phyloP scores from a whole-genome alignment of 2,113 vertebrate species.

The Etheostoma spectabile region DNA sequence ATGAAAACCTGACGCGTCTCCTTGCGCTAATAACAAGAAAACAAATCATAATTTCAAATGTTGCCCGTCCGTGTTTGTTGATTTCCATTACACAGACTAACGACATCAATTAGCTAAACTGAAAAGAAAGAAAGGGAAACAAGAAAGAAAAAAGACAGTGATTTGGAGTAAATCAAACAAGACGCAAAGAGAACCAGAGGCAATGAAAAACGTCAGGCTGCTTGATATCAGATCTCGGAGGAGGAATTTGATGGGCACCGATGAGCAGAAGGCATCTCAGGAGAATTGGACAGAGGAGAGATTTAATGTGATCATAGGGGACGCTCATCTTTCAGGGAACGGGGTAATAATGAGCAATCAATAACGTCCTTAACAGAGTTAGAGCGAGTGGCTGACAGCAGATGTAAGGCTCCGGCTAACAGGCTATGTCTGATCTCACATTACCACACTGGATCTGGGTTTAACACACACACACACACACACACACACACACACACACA shows the following conservation, averaged over 20 bases:
- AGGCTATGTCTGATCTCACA: constrained; percentile 78
- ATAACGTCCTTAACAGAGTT: constrained; percentile 84
- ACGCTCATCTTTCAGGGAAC: constrained; percentile 86
- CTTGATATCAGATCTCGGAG: constrained; percentile 82
- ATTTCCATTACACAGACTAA: constrained; percentile 77
- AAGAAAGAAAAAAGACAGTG: constrained; percentile 36
- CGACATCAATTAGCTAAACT: constrained; percentile 75
- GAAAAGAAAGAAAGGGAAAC: background rate
- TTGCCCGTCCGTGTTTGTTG: constrained; percentile 56
- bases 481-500: background rate
- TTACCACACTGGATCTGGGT: constrained; percentile 68
- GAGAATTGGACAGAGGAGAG: constrained; percentile 81
- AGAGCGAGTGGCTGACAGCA: constrained; percentile 79
- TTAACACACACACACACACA: constrained; percentile 19
- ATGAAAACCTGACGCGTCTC: constrained; percentile 58
- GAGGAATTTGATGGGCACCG: constrained; percentile 79
- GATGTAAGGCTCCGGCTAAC: constrained; percentile 79
- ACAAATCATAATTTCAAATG: constrained; percentile 72
- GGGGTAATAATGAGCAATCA: constrained; percentile 85
- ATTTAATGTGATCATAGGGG: constrained; percentile 87
- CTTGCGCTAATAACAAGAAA: constrained; percentile 66
- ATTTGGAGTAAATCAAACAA: constrained; percentile 78
- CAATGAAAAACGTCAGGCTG: constrained; percentile 71
- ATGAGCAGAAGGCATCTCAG: constrained; percentile 84
- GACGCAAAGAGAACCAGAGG: constrained; percentile 51